Evolutionary conservation across 2,113 vertebrate genomes (phyloP), one percentile per base, ranked within the genome.

Genomic region (Lagopus muta): DNA sequence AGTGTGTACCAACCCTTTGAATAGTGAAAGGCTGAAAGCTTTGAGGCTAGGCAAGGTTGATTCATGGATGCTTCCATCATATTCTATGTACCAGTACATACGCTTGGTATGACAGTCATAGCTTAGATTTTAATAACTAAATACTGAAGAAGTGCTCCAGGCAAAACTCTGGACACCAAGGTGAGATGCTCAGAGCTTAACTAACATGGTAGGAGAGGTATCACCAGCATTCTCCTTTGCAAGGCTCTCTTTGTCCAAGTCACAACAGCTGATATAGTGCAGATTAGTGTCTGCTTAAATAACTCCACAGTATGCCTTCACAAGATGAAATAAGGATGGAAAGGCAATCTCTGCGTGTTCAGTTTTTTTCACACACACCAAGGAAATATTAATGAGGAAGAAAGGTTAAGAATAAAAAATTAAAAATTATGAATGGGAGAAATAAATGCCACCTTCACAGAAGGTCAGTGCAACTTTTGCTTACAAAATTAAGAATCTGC

Each of bases 121-220:
- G 20, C 13, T 30, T 45, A 42, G 30, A 28, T 73, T 92, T 48
- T 55, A 48, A 34, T 64, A 76, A 38, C 4, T 30, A n/a, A 38
- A 65, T 30, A 55, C 6, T 25, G 8, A 11, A 6, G 22, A 3
- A 1, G 19, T 76, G 72, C 62, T 75, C 72, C 1, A 0, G 1
- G 3, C 48, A 61, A 82, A 86, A 32, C 43, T 50, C 77, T 36
- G 27, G 45, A 32, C 11, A 43, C 27, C 54, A 71, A 54, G 50
- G 28, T 43, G 18, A 66, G 77, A 40, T 3, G 30, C 27, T 48
- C 38, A 42, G 72, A 65, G 19, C 38, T 75, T 42, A 45, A 21
- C 34, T 34, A 54, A 36, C 50, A 38, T 4, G 32, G 14, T 12
- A 58, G 32, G 11, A 77, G 38, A 6, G n/a, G 24, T 21, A 2